These are phyloP conservation scores for Polietes domitor DNA, from an alignment of 2,888 invertebrate genomes.

Conservation along the genomic window DNA sequence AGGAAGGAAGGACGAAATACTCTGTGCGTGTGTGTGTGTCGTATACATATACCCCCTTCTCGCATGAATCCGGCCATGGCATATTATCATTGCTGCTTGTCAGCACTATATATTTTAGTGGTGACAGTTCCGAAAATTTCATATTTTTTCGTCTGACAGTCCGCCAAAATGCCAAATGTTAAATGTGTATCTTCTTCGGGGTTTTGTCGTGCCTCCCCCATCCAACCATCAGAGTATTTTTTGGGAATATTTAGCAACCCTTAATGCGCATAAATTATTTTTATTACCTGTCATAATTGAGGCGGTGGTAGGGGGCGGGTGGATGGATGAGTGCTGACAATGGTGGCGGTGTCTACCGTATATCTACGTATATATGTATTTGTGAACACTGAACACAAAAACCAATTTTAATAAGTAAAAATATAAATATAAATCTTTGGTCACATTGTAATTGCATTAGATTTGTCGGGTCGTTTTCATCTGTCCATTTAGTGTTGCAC, in stretches of 20 bases:
- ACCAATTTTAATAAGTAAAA: neutral
- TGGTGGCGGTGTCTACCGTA: neutral
- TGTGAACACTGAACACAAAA: too few relatives aligned
- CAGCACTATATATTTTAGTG: slow-evolving; percentile 62
- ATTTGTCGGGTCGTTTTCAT: slow-evolving; percentile 1
- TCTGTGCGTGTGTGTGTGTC: neutral
- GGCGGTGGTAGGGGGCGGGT: slow-evolving; percentile 26
- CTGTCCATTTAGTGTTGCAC: neutral
- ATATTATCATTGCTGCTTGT: slow-evolving; percentile 50
- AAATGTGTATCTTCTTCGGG: slow-evolving; percentile 7
- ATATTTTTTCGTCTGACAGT: slow-evolving; percentile 55
- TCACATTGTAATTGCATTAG: slow-evolving; percentile 77
- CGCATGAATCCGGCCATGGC: slow-evolving; percentile 7
- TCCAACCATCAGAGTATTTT: neutral
- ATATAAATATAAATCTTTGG: slow-evolving; percentile 60
- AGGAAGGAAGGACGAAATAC: neutral
- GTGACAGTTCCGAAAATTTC: slow-evolving; percentile 56
- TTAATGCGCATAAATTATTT: slow-evolving; percentile 79
- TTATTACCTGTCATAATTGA: slow-evolving; percentile 78
- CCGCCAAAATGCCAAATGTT: slow-evolving; percentile 58
- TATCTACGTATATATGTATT: neutral
- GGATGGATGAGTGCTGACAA: neutral
- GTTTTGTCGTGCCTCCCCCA: slow-evolving; percentile 7
- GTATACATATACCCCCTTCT: slow-evolving; percentile 57
- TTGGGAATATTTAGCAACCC: slow-evolving; percentile 73